A percentile compares a stretch with the other conserved stretches of the same genome.
These are phyloP conservation scores for Alectura lathami DNA, from an alignment of 2,113 vertebrate species.

Conservation along the genomic window DNA sequence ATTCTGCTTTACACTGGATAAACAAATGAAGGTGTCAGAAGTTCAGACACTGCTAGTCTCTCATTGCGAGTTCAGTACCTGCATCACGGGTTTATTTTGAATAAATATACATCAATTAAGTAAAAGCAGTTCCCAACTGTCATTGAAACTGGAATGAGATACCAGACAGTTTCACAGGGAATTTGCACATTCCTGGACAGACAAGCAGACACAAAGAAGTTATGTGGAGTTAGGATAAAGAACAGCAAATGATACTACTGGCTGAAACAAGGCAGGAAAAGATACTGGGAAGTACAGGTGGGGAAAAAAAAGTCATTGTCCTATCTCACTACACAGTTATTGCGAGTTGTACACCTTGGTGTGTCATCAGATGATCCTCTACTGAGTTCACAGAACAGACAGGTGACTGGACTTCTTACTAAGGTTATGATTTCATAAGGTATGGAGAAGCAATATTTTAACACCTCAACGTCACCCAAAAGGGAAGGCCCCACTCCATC, in stretches of 20 bases:
- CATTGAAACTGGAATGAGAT: constrained; percentile 26
- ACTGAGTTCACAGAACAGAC: not conserved
- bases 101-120: constrained; percentile 46
- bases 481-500: not conserved
- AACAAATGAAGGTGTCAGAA: constrained; percentile 53
- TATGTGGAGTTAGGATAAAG: not conserved
- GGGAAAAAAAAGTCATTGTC: fast-evolving
- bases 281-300: not conserved
- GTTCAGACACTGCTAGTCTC: constrained; percentile 35
- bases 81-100: constrained; percentile 11
- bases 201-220: not conserved
- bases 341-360: not conserved
- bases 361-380: not conserved
- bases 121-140: constrained; percentile 1
- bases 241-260: not conserved
- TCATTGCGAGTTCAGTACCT: not conserved
- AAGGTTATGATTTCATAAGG: not conserved
- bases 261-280: not conserved
- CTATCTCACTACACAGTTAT: not conserved
- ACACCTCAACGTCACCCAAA: not conserved
- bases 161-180: constrained; percentile 1
- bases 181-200: not conserved
- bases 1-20: constrained; percentile 31
- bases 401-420: not conserved
- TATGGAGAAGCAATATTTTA: not conserved